Evolutionary conservation across 2,888 invertebrate genomes (phyloP), one percentile per base, ranked within the genome.

Genomic region (Monochamus alternatus): DNA sequence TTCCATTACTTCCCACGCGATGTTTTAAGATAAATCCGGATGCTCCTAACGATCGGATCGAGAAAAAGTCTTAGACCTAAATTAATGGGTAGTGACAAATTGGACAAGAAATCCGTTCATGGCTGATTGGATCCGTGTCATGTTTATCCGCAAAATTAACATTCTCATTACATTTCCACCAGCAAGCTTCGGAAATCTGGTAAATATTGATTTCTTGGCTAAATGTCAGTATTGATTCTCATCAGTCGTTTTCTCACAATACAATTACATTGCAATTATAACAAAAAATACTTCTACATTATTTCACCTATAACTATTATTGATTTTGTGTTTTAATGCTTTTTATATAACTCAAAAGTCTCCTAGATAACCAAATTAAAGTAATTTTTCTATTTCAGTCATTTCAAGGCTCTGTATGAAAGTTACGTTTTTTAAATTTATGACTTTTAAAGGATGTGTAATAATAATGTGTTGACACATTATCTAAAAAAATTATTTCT

Each of bases 81-180:
- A 58, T 43, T 58, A 68, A 52, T 58, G 38, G 68, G 68, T 44
- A 58, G 58, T 68, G 58, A 68, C 68, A 68, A 68, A 68, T 68
- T 30, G 32, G 68, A 43, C 43, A 44, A 68, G 68, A 22, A 68
- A 59, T 58, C 58, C 68, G 43, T 59, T 58, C 59, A 12, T 31
- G 68, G 38, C 68, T 14, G 55, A 38, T 68, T 58, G 38, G 58
- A 68, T 68, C 58, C 43, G 38, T 44, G 58, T 68, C 68, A n/a
- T 38, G 68, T 68, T 68, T 68, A 68, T 68, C 68, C 44, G 32
- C 14, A 43, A 58, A 43, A 58, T 68, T 68, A 68, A 59, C 68
- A 59, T 59, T 22, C 22, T 64, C 44, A 14, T 44, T 44, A 64
- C 12, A 64, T 47, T 64, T 64, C n/a, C 22, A 12, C 3, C 55